A percentile compares a stretch with the other conserved stretches of the same genome.
Conservation (phyloP, 64 coral and sea anemone genomes). For the Pachyseris speciosa region DNA sequence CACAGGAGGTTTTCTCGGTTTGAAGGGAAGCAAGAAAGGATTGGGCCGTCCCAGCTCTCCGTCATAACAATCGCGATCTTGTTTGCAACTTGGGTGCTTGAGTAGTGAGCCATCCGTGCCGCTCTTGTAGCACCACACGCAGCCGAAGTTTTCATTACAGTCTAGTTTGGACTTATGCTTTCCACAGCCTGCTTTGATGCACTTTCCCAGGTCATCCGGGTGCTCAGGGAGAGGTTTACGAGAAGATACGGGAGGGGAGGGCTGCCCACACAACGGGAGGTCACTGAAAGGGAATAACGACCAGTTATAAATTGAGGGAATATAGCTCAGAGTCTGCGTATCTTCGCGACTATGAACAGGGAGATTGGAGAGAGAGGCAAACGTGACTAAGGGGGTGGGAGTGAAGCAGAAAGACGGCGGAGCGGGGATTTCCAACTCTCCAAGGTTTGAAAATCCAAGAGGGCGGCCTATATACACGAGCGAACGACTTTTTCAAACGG, state of each 20-base stretch:
- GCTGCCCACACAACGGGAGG: slow-evolving; percentile 33
- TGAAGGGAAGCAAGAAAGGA: slow-evolving; percentile 43
- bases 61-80: slow-evolving; percentile 29
- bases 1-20: background rate
- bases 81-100: slow-evolving; percentile 23
- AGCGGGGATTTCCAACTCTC: no score
- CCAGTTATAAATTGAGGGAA: no score
- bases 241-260: background rate
- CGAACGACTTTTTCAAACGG: no score
- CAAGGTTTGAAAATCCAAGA: no score
- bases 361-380: no score
- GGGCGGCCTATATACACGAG: no score
- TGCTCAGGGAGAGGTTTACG: slow-evolving; percentile 18
- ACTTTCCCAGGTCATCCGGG: slow-evolving; percentile 21
- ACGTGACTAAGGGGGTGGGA: no score
- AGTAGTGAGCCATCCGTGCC: slow-evolving; percentile 1
- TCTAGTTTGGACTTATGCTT: background rate
- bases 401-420: no score
- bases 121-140: slow-evolving; percentile 43
- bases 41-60: slow-evolving; percentile 18
- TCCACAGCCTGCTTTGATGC: slow-evolving; percentile 25
- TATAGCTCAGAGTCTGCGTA: no score
- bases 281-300: background rate
- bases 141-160: slow-evolving; percentile 47
- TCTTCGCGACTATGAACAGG: no score